phyloP scores from a whole-genome alignment of 1,140 invertebrate species.

The Drosophila kurseongensis region DNA sequence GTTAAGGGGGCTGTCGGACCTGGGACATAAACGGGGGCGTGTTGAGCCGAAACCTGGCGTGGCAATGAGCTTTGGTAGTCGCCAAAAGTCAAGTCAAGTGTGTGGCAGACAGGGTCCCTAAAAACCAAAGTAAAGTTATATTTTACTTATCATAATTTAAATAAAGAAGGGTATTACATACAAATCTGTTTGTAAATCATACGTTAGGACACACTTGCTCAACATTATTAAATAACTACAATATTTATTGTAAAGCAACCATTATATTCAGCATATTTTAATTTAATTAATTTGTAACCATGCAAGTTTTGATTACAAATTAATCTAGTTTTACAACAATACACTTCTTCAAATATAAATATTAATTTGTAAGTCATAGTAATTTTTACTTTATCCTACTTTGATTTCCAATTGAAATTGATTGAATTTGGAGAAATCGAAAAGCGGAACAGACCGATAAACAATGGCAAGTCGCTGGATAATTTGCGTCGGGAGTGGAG shows the following conservation, averaged over 20 bases:
- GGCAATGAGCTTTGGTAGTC: conserved; percentile 70
- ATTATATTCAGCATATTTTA: too few relatives aligned
- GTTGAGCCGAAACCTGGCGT: conserved; percentile 59
- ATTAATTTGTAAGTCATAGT: background rate
- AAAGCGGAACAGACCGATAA: conserved; percentile 5
- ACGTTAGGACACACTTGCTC: too few relatives aligned
- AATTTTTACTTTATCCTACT: too few relatives aligned
- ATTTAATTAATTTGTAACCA: too few relatives aligned
- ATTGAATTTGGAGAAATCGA: background rate
- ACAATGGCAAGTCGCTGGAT: conserved; percentile 40
- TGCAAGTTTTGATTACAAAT: too few relatives aligned
- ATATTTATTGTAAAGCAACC: too few relatives aligned
- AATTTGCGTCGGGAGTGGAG: conserved; percentile 46
- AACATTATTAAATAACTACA: too few relatives aligned
- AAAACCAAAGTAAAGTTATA: conserved; percentile 7
- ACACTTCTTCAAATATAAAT: too few relatives aligned
- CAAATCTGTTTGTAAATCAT: too few relatives aligned
- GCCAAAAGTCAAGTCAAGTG: conserved; percentile 48
- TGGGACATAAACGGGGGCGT: conserved; percentile 79
- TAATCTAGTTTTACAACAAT: too few relatives aligned
- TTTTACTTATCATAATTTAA: too few relatives aligned
- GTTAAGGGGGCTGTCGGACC: conserved; percentile 20
- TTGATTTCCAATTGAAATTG: background rate
- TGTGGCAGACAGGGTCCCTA: conserved; percentile 13
- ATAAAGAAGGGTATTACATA: too few relatives aligned